Base-by-base conservation (phyloP, 2,888 invertebrate species). In the Melangyna quadrimaculata region DNA sequence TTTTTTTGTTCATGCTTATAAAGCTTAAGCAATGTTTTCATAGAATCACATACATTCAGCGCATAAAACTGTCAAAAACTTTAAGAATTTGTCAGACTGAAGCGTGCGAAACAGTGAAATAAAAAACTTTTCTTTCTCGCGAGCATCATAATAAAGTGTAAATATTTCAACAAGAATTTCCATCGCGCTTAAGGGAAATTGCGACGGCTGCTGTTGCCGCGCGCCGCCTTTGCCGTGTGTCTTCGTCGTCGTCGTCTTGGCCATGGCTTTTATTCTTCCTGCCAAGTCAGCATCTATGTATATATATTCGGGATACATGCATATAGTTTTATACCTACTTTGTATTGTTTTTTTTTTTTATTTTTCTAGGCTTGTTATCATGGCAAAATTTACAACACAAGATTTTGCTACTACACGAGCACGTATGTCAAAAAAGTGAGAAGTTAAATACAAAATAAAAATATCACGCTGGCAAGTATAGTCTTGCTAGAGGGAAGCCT, bases 61-160 rank as follows among this genome's bases (percentile, higher is more conserved):
- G 48, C 65, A 81, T 81, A 81, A 77, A 77, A 75, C 77, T 81
- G 81, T 67, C 81, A 81, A 81, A 72, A 81, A 81, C 65, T 77
- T 81, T 81, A 57, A 59, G 57, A 81, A 81, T 71, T 81, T 81
- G 81, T 81, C 71, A 67, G 59, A 51, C 37, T 57, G 57, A 75
- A 71, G 37, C 65, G 77, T 67, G 57, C 29, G 24, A 74, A 63
- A 73, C 63, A 70, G 61, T 55, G 57, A 63, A 63, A 70, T 63
- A 67, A 80, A n/a, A 80, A 80, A 74, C 63, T 75, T 80, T 80
- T 70, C 80, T 59, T 70, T 63, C 70, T 74, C 48, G 55, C 55
- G 70, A 53, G 70, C 67, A 80, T 75, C 80, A 70, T 80, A 80
- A 80, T 80, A 74, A 80, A 80, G 74, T 80, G 70, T 80, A 75